These are phyloP conservation scores for Gnathonemus longibarbis DNA, from an alignment of 2,113 vertebrate species.

Conservation along the genomic window DNA sequence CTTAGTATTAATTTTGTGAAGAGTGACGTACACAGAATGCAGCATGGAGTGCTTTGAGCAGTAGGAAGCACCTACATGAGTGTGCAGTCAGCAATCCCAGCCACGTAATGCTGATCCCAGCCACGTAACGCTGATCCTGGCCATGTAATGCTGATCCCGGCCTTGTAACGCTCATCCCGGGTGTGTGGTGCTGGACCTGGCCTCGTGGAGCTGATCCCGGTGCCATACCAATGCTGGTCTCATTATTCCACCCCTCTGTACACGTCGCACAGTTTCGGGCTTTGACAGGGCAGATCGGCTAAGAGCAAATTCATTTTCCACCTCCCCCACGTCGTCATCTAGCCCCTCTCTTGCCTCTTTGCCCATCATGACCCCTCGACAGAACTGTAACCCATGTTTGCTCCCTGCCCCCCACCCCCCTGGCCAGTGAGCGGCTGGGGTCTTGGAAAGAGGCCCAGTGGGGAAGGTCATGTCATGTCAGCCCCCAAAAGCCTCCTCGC, in stretches of 20 bases:
- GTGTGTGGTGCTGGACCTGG: neutral
- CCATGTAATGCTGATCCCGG: neutral
- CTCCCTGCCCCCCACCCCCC: conserved; percentile 15
- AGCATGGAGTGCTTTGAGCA: neutral
- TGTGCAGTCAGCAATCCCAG: neutral
- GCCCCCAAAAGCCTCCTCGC: conserved; percentile 36
- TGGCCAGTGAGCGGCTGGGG: conserved; percentile 42
- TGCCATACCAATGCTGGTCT: neutral
- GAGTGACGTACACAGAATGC: neutral
- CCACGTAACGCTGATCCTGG: neutral
- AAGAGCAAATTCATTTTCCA: conserved; percentile 17
- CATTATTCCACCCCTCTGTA: conserved; percentile 5
- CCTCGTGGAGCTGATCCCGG: neutral
- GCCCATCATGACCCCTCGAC: conserved; percentile 30
- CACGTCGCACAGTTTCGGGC: neutral
- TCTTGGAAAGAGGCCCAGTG: conserved; percentile 47
- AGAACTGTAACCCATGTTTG: conserved; percentile 26
- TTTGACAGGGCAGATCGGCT: conserved; percentile 24
- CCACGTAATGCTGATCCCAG: neutral
- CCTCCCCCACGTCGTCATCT: neutral
- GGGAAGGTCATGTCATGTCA: conserved; percentile 45
- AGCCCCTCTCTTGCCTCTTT: conserved; percentile 15
- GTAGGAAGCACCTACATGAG: neutral
- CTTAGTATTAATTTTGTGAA: neutral
- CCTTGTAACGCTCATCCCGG: neutral